phyloP scores from a whole-genome alignment of 2,797 vertebrate species.

The Amblyraja radiata region DNA sequence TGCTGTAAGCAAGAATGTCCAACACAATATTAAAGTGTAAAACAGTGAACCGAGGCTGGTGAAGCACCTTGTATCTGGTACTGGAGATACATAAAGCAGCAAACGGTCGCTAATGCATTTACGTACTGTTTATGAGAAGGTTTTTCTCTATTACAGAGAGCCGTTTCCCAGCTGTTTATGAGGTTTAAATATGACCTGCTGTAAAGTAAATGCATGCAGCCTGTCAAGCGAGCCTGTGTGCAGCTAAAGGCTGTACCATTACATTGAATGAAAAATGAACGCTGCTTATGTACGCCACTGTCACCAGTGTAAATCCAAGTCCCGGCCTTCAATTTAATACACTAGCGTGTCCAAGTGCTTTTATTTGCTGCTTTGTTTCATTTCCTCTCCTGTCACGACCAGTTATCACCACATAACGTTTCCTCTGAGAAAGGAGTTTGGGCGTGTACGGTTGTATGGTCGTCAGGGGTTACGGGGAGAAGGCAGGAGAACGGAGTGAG shows the following conservation, averaged over 20 bases:
- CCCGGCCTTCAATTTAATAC: neutral
- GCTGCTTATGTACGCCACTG: neutral
- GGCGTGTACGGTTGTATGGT: neutral
- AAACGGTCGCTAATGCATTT: constrained; percentile 20
- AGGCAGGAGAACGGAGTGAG: too few species aligned
- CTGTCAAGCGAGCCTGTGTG: neutral
- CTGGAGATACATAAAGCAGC: constrained; percentile 6
- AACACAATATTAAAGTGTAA: neutral
- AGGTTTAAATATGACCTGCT: neutral
- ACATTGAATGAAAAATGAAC: neutral
- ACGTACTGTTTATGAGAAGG: constrained; percentile 12
- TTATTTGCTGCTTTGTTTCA: neutral
- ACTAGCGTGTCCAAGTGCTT: neutral
- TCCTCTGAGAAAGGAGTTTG: neutral
- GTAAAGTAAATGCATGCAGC: neutral
- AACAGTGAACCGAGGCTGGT: neutral
- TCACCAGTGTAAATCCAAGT: neutral
- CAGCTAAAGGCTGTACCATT: neutral
- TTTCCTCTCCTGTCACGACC: neutral
- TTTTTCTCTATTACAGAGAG: neutral
- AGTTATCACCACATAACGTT: neutral
- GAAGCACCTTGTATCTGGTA: neutral
- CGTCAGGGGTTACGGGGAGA: neutral
- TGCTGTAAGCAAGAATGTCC: neutral
- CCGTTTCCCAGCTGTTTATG: neutral